These are phyloP conservation scores for Ibidorhyncha struthersii DNA, from an alignment of 2,113 vertebrate species.

Conservation along the genomic window DNA sequence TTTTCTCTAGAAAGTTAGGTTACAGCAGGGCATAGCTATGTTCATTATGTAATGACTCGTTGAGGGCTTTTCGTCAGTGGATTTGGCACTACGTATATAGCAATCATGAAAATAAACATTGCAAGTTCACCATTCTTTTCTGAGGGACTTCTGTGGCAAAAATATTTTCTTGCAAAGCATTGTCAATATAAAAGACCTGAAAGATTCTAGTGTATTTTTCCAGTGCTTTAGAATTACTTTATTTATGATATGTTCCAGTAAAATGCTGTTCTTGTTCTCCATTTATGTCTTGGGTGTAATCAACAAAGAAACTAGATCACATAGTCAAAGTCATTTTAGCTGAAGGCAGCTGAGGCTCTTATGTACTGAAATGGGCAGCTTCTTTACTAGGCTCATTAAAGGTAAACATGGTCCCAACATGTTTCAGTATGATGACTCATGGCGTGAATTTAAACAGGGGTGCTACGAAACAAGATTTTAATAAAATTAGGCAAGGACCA, in stretches of 20 bases:
- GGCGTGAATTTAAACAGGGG: background rate
- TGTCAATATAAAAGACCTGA: background rate
- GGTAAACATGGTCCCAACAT: background rate
- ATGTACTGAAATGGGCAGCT: background rate
- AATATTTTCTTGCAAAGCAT: too few relatives aligned
- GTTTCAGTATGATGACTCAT: background rate
- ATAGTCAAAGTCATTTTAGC: background rate
- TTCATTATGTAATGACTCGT: background rate
- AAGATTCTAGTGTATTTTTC: background rate
- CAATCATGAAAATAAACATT: background rate
- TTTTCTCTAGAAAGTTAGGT: background rate
- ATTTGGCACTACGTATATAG: background rate
- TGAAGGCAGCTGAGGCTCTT: background rate
- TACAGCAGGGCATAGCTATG: background rate
- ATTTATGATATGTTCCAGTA: background rate
- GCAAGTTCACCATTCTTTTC: background rate
- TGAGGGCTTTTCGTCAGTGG: background rate
- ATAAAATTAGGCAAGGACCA: background rate
- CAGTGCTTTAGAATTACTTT: background rate
- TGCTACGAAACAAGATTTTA: background rate
- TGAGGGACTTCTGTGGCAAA: background rate
- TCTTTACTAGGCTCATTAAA: background rate
- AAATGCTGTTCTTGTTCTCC: background rate
- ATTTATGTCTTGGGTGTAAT: background rate
- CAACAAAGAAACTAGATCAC: background rate